Evolutionary conservation across 2,797 vertebrate genomes (phyloP), one percentile per base, ranked within the genome.

Genomic region (Enteromius argenteus): DNA sequence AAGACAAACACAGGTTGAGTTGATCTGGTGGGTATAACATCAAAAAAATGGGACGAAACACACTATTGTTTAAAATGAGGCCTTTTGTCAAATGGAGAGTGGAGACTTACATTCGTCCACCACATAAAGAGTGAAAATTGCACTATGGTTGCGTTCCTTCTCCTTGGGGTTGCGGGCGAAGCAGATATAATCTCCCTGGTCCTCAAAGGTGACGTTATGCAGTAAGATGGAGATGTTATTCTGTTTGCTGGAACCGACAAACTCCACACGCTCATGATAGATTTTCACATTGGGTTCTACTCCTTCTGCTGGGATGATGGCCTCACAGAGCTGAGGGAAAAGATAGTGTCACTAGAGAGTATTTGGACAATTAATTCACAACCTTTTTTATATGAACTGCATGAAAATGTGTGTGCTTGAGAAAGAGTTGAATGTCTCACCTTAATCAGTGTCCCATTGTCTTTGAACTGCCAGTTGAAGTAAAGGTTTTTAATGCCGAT

Each of bases 211-310:
- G 92, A 98, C 95, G 3, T 92, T 90, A 56, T 87, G 95, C 87
- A 99, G 92, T 76, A 97, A 83, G 66, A 99, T 95, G 87, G 98
- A 98, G 88, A 99, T 96, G 92, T 99, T 98, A 92, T 92, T 96
- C 1, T 75, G 89, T 90, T 98, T 97, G 0, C 95, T 95, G 8
- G 94, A 92, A 67, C 97, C 97, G 0, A 95, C 93, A 2, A 99
- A 97, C 27, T 94, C 91, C 30, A 98, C 92, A 0, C 97, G 96
- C 0, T 94, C 92, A 3, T 96, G 93, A 9, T 35, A 49, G 9
- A 93, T 37, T 0, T 1, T n/a, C 4, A 93, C 87, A 37, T 23
- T 78, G 9, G 98, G 96, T 83, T 96, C 95, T 0, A 95, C 90
- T 2, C 93, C 92, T 86, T 96, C 96, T 19, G 87, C 91, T 79